These are phyloP conservation scores for Amblyopsis rosae DNA, from an alignment of 2,113 vertebrate genomes.

Conservation along the genomic window DNA sequence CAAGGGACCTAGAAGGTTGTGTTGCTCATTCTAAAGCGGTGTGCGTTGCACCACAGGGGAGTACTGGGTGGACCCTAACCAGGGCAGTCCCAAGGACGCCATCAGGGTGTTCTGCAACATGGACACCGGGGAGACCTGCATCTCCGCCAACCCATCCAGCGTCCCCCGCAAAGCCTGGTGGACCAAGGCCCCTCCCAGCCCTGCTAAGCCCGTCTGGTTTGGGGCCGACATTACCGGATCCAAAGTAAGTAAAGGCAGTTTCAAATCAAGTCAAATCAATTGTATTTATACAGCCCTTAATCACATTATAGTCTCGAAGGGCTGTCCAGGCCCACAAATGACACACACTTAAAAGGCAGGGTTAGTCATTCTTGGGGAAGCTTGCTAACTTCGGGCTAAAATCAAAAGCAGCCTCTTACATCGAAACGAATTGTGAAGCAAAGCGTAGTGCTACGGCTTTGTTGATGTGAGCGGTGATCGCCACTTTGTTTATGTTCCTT, in stretches of 20 bases:
- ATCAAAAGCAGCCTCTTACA: too few relatives aligned
- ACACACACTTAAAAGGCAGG: too few relatives aligned
- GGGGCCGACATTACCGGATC: conserved; percentile 87
- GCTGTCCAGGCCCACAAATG: too few relatives aligned
- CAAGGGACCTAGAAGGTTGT: not conserved
- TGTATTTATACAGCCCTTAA: too few relatives aligned
- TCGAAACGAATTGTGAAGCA: too few relatives aligned
- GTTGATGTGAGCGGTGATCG: too few relatives aligned
- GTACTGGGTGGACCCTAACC: conserved; percentile 98
- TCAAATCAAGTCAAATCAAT: not conserved
- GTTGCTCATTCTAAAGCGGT: not conserved
- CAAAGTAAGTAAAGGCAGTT: conserved; percentile 74
- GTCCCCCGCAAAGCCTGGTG: conserved; percentile 93
- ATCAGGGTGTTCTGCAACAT: conserved; percentile 95
- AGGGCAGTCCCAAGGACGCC: conserved; percentile 90
- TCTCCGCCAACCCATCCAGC: conserved; percentile 85
- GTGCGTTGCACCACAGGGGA: conserved; percentile 75
- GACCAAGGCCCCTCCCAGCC: conserved; percentile 78
- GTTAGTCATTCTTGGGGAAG: too few relatives aligned
- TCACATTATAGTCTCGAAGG: too few relatives aligned
- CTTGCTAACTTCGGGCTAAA: too few relatives aligned
- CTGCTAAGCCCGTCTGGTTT: conserved; percentile 87
- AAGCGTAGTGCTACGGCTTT: too few relatives aligned
- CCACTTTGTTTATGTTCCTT: too few relatives aligned
- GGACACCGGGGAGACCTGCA: conserved; percentile 94